phyloP scores from a whole-genome alignment of 2,113 vertebrate species.

The Bos taurus region DNA sequence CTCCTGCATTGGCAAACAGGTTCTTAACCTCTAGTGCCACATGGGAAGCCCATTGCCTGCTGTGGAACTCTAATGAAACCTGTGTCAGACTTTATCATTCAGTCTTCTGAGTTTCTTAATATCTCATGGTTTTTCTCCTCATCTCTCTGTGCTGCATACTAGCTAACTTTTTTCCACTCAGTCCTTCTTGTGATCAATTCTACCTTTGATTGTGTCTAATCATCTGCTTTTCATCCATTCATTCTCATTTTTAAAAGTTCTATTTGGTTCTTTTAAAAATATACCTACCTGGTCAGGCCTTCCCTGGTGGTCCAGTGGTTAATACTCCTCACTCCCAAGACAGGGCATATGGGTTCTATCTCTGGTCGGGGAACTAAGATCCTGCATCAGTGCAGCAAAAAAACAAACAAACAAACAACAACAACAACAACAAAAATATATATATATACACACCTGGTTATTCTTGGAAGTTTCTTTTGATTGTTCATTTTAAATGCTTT shows the following conservation, averaged over 20 bases:
- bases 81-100: background rate
- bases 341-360: background rate
- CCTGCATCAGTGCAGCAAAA: background rate
- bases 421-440: no score
- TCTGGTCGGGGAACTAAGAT: background rate
- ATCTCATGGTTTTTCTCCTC: background rate
- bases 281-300: background rate
- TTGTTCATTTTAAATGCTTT: background rate
- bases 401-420: no score
- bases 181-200: background rate
- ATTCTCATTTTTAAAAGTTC: background rate
- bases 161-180: background rate
- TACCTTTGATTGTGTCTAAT: background rate
- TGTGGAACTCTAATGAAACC: background rate
- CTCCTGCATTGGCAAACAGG: background rate
- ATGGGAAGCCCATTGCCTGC: background rate
- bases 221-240: background rate
- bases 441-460: fast-evolving
- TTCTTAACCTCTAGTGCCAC: background rate
- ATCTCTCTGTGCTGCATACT: background rate
- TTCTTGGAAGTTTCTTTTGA: background rate
- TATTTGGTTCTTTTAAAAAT: background rate
- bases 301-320: background rate
- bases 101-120: background rate
- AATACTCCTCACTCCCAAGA: background rate